phyloP scores from a whole-genome alignment of 2,888 invertebrate species.

The Himalopsyche anomala region DNA sequence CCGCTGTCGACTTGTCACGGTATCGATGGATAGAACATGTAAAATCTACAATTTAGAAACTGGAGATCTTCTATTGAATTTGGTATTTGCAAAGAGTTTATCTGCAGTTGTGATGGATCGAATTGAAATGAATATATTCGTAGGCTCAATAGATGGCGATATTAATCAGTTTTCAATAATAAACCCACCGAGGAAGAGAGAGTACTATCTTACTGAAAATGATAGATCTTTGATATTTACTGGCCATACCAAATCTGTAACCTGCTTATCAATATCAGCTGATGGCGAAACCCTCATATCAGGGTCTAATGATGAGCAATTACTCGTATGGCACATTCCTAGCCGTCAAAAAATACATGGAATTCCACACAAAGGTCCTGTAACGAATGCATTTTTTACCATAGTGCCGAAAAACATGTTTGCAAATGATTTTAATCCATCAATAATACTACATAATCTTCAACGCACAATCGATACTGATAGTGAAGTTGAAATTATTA shows the following conservation, averaged over 20 bases:
- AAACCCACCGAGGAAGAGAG: slow-evolving; percentile 81
- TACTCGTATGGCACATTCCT: slow-evolving; percentile 88
- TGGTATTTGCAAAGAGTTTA: slow-evolving; percentile 85
- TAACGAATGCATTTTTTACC: slow-evolving; percentile 84
- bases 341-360: slow-evolving; percentile 85
- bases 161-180: slow-evolving; percentile 83
- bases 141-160: slow-evolving; percentile 84
- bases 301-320: slow-evolving; percentile 84
- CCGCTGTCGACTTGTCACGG: slow-evolving; percentile 84
- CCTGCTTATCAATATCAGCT: slow-evolving; percentile 83
- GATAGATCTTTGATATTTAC: slow-evolving; percentile 76
- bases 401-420: slow-evolving; percentile 79
- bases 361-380: slow-evolving; percentile 83
- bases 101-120: slow-evolving; percentile 83
- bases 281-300: slow-evolving; percentile 85
- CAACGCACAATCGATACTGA: slow-evolving; percentile 80
- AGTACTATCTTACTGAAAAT: slow-evolving; percentile 80
- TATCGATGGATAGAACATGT: slow-evolving; percentile 89
- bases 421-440: slow-evolving; percentile 78
- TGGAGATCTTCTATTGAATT: slow-evolving; percentile 83
- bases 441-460: slow-evolving; percentile 78
- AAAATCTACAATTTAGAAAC: slow-evolving; percentile 86
- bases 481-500: slow-evolving; percentile 73
- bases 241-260: slow-evolving; percentile 84
- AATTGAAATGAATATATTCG: slow-evolving; percentile 83